Base-by-base conservation (phyloP, 2,797 vertebrate species). In the Lerista edwardsae region DNA sequence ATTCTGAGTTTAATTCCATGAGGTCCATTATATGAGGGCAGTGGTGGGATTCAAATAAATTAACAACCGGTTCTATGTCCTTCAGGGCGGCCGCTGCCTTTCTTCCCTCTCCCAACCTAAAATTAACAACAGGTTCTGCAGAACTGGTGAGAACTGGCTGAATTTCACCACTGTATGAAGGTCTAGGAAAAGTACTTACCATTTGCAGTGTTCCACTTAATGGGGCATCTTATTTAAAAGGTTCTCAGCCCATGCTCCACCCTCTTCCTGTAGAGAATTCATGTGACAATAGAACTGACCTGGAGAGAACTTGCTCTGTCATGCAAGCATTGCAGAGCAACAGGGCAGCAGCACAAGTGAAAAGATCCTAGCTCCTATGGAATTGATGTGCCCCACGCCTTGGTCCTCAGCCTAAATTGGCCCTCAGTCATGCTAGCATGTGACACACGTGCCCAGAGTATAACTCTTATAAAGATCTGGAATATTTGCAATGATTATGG, bases 401-500 rank as follows among this genome's bases (percentile, higher is more conserved):
- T 19, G 14, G n/a, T n/a, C n/a, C n/a, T n/a, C n/a, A n/a, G n/a
- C 17, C 29, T 76, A 59, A 68, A 41, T 2, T 57, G 61, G 47
- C 72, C 31, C 34, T 67, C 59, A 19, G 19, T 74, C 39, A n/a
- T 36, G 6, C 25, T 57, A 57, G 25, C 62, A 67, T 55, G 21
- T 80, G n/a, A 65, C 65, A 84, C 69, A 69, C 39, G 51, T 83
- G 88, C 77, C 69, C 85, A 84, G 74, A 17, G 31, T 31, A n/a
- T 17, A 25, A 83, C 87, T 90, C 90, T 88, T 62, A 55, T 67
- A 73, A 57, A 81, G 31, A 85, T 91, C 79, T 34, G 74, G 34
- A 61, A 31, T 76, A 80, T 86, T 90, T 91, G 76, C 75, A 1
- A 0, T 89, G 78, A 88, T 86, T 90, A 87, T 89, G 80, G 76